Conservation (phyloP, 2,113 vertebrate species). For the Eurypyga helias region DNA sequence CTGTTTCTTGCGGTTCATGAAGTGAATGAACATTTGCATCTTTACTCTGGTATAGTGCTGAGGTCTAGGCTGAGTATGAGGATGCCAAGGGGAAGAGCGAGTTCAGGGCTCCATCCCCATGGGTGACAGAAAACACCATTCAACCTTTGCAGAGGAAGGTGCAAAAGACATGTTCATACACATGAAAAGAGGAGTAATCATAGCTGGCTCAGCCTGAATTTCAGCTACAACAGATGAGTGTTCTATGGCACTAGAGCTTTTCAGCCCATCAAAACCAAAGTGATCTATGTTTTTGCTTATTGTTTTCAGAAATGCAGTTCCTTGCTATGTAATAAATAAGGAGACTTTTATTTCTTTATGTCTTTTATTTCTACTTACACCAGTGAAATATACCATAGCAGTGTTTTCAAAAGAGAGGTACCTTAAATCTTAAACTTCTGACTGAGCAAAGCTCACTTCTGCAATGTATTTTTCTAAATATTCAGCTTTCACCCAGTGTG, state of each 20-base stretch:
- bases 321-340: background rate
- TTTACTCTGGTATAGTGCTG: background rate
- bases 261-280: background rate
- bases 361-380: background rate
- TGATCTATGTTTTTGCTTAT: background rate
- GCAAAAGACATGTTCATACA: background rate
- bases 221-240: background rate
- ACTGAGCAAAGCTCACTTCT: background rate
- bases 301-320: background rate
- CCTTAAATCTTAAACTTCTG: background rate
- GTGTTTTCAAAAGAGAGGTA: background rate
- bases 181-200: background rate
- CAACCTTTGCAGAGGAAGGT: background rate
- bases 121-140: background rate
- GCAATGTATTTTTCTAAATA: background rate
- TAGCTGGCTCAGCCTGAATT: background rate
- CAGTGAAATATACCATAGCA: background rate
- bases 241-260: background rate
- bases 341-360: background rate
- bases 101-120: background rate
- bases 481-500: background rate
- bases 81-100: accelerated
- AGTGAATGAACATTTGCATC: background rate
- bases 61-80: background rate
- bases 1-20: background rate